A percentile compares a stretch with the other conserved stretches of the same genome.
Conservation (phyloP, 2,113 vertebrate genomes). For the Calidris pygmaea region DNA sequence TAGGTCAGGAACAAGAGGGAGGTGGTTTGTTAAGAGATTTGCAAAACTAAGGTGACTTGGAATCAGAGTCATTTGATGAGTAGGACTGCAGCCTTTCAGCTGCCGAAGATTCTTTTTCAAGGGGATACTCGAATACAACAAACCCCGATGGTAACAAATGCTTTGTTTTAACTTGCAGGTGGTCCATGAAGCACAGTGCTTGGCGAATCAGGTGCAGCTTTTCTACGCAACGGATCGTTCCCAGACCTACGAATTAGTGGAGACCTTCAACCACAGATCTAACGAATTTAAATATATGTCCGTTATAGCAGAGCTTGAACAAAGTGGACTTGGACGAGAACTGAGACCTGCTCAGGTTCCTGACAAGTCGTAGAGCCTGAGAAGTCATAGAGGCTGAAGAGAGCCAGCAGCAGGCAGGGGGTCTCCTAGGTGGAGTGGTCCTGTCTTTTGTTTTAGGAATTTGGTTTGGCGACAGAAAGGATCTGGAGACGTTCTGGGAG, state of each 20-base stretch:
- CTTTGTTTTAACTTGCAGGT: conserved; percentile 72
- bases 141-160: accelerated
- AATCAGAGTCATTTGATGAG: not conserved
- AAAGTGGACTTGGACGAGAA: conserved; percentile 79
- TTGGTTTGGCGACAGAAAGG: not conserved
- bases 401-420: not conserved
- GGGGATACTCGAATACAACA: not conserved
- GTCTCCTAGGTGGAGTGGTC: not conserved
- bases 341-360: conserved; percentile 55
- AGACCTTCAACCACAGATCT: conserved; percentile 90
- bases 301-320: conserved; percentile 90
- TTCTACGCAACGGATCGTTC: conserved; percentile 87
- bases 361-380: conserved; percentile 45
- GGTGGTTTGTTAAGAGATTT: not conserved
- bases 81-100: not conserved
- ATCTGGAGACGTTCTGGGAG: not conserved
- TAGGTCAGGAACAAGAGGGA: not conserved
- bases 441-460: not conserved
- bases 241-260: conserved; percentile 83
- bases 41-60: not conserved
- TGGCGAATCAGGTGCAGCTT: conserved; percentile 94
- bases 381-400: not conserved
- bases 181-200: conserved; percentile 90
- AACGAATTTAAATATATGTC: conserved; percentile 90
- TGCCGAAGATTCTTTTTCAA: not conserved